phyloP scores from a whole-genome alignment of 2,888 invertebrate species.

The Temnothorax unifasciatus region DNA sequence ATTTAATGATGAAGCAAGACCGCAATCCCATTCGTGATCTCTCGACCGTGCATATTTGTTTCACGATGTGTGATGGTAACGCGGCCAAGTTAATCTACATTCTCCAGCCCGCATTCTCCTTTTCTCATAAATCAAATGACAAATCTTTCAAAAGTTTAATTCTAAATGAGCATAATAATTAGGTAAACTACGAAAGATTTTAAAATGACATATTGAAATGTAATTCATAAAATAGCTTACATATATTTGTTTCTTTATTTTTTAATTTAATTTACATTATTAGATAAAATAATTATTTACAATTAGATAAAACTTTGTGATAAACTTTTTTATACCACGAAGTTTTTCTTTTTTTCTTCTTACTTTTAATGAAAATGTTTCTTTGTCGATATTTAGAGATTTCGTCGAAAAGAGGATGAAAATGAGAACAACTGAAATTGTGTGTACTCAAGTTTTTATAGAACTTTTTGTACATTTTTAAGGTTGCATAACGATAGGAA shows the following conservation, averaged over 20 bases:
- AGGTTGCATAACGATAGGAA: neutral
- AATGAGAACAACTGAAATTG: neutral
- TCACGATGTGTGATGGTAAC: conserved; percentile 53
- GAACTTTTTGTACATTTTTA: conserved; percentile 23
- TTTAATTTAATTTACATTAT: neutral
- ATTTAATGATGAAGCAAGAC: conserved; percentile 69
- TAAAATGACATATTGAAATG: neutral
- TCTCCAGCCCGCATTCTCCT: neutral
- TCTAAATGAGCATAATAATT: neutral
- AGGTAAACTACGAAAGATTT: neutral
- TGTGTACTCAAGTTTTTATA: neutral
- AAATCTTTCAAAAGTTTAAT: neutral
- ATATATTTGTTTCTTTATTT: neutral
- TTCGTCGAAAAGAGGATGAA: neutral
- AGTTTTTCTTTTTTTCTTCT: neutral
- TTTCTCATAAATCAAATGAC: conserved; percentile 7
- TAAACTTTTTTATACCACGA: neutral
- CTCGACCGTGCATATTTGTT: conserved; percentile 51
- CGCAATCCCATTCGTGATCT: conserved; percentile 68
- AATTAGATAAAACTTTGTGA: neutral
- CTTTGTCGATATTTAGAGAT: neutral
- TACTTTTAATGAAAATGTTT: neutral
- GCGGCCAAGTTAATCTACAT: conserved; percentile 45
- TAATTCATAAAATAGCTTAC: neutral
- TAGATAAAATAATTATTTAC: neutral